Percentiles rank a stretch among this genome's conserved stretches.
Evolutionary conservation across 2,113 vertebrate genomes (phyloP).

Genomic region (Orthochromis malagaraziensis): DNA sequence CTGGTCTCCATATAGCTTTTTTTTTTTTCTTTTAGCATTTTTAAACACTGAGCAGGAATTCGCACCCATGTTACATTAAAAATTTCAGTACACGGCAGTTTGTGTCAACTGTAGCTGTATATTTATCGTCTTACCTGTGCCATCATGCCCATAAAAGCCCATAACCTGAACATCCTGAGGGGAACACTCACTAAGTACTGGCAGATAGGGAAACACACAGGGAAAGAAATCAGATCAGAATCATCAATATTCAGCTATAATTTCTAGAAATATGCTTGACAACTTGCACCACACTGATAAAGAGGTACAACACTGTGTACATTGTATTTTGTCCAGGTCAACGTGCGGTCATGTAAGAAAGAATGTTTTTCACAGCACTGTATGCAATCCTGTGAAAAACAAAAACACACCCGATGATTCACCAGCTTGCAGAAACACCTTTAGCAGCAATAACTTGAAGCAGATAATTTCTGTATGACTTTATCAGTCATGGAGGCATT

Average conservation of each 20-base stretch:
- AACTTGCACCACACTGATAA: not conserved
- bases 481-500: not conserved
- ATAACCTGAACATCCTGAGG: constrained; percentile 91
- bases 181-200: constrained; percentile 90
- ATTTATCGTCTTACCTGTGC: constrained; percentile 75
- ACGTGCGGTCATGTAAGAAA: not conserved
- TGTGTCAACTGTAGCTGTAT: not conserved
- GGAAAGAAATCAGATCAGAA: not conserved
- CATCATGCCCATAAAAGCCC: constrained; percentile 93
- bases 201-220: not conserved
- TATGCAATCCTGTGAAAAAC: not conserved
- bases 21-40: not conserved
- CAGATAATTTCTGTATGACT: not conserved
- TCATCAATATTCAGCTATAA: not conserved
- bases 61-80: not conserved
- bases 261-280: not conserved
- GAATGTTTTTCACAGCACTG: not conserved
- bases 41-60: not conserved
- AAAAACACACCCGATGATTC: not conserved
- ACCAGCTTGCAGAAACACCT: not conserved
- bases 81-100: not conserved
- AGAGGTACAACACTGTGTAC: not conserved
- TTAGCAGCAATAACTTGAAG: not conserved
- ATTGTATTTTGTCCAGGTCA: not conserved
- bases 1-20: not conserved